Conservation (phyloP, 2,888 invertebrate species). For the Ferrisia virgata region DNA sequence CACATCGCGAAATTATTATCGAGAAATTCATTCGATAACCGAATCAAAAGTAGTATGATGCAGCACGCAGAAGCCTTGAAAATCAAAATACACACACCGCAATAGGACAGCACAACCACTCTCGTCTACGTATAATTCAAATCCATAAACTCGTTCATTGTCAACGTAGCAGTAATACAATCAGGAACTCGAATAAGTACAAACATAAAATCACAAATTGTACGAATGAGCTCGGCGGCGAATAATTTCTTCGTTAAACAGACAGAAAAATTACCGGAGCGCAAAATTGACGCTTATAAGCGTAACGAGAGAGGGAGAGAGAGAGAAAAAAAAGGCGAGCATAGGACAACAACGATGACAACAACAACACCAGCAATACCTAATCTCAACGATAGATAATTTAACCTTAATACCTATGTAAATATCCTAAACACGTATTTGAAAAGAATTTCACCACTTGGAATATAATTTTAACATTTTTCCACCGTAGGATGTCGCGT, state of each 20-base stretch:
- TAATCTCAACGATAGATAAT: background rate
- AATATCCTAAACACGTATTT: slow-evolving; percentile 21
- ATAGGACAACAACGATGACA: background rate
- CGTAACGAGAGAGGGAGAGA: background rate
- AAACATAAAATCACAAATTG: background rate
- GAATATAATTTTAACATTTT: slow-evolving; percentile 17
- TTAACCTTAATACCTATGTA: slow-evolving; percentile 21
- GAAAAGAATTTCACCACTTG: slow-evolving; percentile 12
- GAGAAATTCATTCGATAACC: too few relatives aligned
- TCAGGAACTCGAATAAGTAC: background rate
- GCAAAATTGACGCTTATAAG: background rate
- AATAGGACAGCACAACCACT: too few relatives aligned
- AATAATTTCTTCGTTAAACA: background rate
- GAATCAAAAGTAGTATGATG: too few relatives aligned
- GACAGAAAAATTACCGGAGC: background rate
- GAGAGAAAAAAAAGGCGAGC: background rate
- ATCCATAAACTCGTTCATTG: too few relatives aligned
- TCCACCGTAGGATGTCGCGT: background rate
- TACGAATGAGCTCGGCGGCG: background rate
- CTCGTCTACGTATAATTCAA: too few relatives aligned
- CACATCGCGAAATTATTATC: too few relatives aligned
- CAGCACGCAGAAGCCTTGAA: too few relatives aligned
- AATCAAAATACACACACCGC: too few relatives aligned
- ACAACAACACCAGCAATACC: background rate
- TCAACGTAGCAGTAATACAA: background rate